phyloP scores from a whole-genome alignment of 2,888 invertebrate genomes.

The Microplitis manilae region DNA sequence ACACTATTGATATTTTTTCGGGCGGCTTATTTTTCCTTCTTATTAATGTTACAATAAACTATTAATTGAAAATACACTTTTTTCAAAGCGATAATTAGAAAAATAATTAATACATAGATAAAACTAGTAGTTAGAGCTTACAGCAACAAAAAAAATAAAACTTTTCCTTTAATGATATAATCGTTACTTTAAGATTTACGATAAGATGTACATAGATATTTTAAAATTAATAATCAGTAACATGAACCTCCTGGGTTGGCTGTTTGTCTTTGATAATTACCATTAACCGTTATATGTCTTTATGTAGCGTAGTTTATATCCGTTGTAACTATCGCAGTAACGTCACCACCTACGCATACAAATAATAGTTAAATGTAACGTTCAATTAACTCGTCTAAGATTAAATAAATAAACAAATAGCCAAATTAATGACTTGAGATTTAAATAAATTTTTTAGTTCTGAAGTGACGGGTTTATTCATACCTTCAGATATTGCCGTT shows the following conservation, averaged over 20 bases:
- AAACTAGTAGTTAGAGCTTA: neutral
- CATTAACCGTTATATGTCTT: constrained; percentile 30
- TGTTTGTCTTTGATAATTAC: constrained; percentile 29
- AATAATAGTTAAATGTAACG: neutral
- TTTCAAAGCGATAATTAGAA: too few relatives aligned
- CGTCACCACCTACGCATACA: constrained; percentile 1
- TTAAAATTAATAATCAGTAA: neutral
- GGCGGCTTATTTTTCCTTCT: too few relatives aligned
- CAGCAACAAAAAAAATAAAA: neutral
- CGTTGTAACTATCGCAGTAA: neutral
- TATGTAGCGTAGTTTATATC: neutral
- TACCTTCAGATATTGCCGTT: neutral
- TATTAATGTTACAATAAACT: too few relatives aligned
- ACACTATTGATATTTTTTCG: too few relatives aligned
- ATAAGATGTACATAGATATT: neutral
- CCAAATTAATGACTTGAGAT: neutral
- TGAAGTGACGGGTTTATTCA: neutral
- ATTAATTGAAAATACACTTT: too few relatives aligned
- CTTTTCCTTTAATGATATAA: neutral
- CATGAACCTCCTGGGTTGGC: neutral
- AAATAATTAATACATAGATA: too few relatives aligned
- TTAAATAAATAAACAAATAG: neutral
- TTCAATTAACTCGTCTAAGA: neutral
- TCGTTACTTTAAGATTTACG: neutral
- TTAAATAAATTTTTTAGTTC: neutral